Evolutionary conservation across 2,888 invertebrate genomes (phyloP).

Genomic region (Aplocera efformata): DNA sequence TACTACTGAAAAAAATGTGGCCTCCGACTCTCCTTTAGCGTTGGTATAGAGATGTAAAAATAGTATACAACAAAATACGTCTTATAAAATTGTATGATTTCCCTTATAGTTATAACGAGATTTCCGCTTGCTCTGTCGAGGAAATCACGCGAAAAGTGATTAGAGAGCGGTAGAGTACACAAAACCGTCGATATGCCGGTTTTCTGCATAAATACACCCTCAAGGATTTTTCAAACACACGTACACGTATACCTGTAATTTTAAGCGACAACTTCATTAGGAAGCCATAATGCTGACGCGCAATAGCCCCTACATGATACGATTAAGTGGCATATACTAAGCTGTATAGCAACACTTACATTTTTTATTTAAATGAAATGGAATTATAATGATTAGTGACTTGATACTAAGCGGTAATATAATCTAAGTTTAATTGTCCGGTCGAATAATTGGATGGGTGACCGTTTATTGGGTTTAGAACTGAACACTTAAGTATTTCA

Average conservation of each 20-base stretch:
- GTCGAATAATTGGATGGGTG: too few relatives aligned
- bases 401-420: too few relatives aligned
- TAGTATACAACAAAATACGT: too few relatives aligned
- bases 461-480: too few relatives aligned
- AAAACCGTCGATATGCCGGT: constrained; percentile 41
- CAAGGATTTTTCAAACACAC: neutral
- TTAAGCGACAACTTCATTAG: constrained; percentile 65
- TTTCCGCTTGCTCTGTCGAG: constrained; percentile 59
- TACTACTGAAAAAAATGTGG: too few relatives aligned
- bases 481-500: too few relatives aligned
- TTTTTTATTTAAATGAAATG: too few relatives aligned
- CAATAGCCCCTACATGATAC: constrained; percentile 35
- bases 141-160: constrained; percentile 71
- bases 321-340: constrained; percentile 30
- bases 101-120: constrained; percentile 43
- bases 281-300: constrained; percentile 64
- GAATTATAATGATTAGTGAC: too few relatives aligned
- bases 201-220: constrained; percentile 15
- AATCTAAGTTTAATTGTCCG: too few relatives aligned
- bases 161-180: constrained; percentile 65
- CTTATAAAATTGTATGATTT: neutral
- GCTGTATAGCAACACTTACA: constrained; percentile 12
- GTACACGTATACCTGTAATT: constrained; percentile 27
- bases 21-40: too few relatives aligned
- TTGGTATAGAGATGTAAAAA: too few relatives aligned